Evolutionary conservation across 2,888 invertebrate genomes (phyloP).

Genomic region (Eupithecia pulchellata): DNA sequence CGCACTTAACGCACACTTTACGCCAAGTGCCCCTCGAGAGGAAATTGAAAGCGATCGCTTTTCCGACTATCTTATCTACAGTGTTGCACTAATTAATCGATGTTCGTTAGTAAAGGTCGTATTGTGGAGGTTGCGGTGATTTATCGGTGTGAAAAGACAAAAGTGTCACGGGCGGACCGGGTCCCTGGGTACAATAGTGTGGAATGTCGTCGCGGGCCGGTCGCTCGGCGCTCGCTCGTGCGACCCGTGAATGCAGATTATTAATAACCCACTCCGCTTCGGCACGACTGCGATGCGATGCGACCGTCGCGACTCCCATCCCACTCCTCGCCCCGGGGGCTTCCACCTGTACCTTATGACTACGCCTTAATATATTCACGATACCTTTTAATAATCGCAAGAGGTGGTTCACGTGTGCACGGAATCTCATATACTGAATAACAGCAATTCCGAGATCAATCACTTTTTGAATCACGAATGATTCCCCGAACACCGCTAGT

Average conservation of each 20-base stretch:
- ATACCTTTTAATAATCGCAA: slow-evolving; percentile 67
- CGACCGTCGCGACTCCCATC: slow-evolving; percentile 61
- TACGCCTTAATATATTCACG: slow-evolving; percentile 69
- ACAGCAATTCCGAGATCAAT: slow-evolving; percentile 62
- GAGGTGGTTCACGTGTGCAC: slow-evolving; percentile 48
- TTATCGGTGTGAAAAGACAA: slow-evolving; percentile 83
- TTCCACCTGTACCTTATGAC: slow-evolving; percentile 75
- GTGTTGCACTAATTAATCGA: slow-evolving; percentile 85
- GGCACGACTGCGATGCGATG: slow-evolving; percentile 56
- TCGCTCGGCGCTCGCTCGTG: slow-evolving; percentile 72
- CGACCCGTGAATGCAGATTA: slow-evolving; percentile 82
- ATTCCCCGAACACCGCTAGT: slow-evolving; percentile 57
- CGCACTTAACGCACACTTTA: slow-evolving; percentile 85
- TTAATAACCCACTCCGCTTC: slow-evolving; percentile 80
- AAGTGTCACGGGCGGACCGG: slow-evolving; percentile 82
- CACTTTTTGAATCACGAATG: slow-evolving; percentile 66
- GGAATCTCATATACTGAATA: slow-evolving; percentile 44
- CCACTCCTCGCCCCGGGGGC: slow-evolving; percentile 71
- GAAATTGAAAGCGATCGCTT: slow-evolving; percentile 86
- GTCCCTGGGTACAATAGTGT: slow-evolving; percentile 72
- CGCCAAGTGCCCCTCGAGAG: slow-evolving; percentile 84
- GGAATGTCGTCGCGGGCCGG: slow-evolving; percentile 82
- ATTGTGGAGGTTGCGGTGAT: slow-evolving; percentile 78
- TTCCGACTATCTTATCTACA: slow-evolving; percentile 83
- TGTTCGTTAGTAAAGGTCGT: slow-evolving; percentile 79